Evolutionary conservation across 2,888 invertebrate genomes (phyloP).

Genomic region (Nemotelus nigrinus): DNA sequence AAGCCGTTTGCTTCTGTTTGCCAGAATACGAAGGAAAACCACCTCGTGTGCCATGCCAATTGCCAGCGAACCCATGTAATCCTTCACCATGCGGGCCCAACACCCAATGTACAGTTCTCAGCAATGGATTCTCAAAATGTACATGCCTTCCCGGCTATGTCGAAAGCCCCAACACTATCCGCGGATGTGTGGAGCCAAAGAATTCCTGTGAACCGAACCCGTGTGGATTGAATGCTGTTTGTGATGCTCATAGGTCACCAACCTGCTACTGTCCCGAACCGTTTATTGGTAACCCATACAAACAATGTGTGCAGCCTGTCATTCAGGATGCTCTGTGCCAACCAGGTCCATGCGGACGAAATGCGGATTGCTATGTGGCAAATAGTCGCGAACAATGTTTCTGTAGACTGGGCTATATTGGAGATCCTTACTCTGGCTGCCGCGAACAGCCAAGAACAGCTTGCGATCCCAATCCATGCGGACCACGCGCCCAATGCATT

Average conservation of each 20-base stretch:
- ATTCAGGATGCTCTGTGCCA: conserved; percentile 74
- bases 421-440: conserved; percentile 84
- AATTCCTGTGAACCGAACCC: conserved; percentile 86
- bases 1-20: conserved; percentile 86
- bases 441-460: conserved; percentile 74
- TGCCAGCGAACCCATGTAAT: conserved; percentile 82
- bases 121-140: conserved; percentile 86
- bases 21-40: conserved; percentile 89
- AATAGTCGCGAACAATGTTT: conserved; percentile 86
- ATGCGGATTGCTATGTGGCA: conserved; percentile 85
- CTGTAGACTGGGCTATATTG: conserved; percentile 78
- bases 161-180: conserved; percentile 87
- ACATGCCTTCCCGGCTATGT: conserved; percentile 84
- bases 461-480: conserved; percentile 84
- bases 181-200: conserved; percentile 82
- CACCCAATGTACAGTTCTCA: conserved; percentile 81
- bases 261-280: conserved; percentile 88
- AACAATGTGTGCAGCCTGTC: conserved; percentile 73
- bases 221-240: conserved; percentile 81
- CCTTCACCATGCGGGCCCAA: conserved; percentile 90
- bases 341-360: conserved; percentile 84
- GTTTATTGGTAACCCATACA: conserved; percentile 84
- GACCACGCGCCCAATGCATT: conserved; percentile 79
- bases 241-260: conserved; percentile 80
- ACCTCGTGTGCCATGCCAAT: conserved; percentile 74